Base-by-base conservation (phyloP, 2,888 invertebrate species). In the Psylliodes chrysocephalus region DNA sequence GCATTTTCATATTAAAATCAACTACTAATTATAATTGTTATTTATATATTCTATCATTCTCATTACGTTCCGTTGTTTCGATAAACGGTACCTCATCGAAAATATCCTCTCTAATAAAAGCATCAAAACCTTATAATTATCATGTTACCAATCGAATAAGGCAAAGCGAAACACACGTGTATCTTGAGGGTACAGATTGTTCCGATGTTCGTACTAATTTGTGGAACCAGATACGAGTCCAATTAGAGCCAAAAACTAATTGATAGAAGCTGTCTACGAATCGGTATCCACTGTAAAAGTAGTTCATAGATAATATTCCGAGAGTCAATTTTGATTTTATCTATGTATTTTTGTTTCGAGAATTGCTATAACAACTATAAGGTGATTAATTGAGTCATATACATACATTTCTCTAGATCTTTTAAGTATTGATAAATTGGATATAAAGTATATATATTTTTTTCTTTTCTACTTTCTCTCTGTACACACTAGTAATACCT, bases 131-230 rank as follows among this genome's bases (percentile, higher is more conserved):
- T 17, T 52, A 35, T 52, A 52, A 52, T 52, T 52, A 52, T 52
- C 52, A 52, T 33, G 35, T 52, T 52, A 52, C 33, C 12, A n/a
- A 52, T 52, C 52, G n/a, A 52, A 52, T 52, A 35, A 18, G 52
- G 14, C 14, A 52, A 33, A 17, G 28, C n/a, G 2, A 17, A 14
- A 52, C 18, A 17, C 47, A 22, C 22, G 33, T 19, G 33, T 35
- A 33, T 33, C 51, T 51, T 33, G 17, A 17, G 51, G 51, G 15
- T 51, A 51, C 25, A 7, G 7, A 3, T 14, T 28, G 19, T n/a
- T 22, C 25, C 14, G 7, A n/a, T 22, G 1, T 22, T 47, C 25
- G 25, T 12, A 12, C 49, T 30, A 49, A 49, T 49, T 49, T 28
- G 49, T 30, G 3, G 33, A 22, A 47, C 14, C 25, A 47, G 22